Conservation (phyloP, 2,888 invertebrate species). For the Danaus chrysippus region DNA sequence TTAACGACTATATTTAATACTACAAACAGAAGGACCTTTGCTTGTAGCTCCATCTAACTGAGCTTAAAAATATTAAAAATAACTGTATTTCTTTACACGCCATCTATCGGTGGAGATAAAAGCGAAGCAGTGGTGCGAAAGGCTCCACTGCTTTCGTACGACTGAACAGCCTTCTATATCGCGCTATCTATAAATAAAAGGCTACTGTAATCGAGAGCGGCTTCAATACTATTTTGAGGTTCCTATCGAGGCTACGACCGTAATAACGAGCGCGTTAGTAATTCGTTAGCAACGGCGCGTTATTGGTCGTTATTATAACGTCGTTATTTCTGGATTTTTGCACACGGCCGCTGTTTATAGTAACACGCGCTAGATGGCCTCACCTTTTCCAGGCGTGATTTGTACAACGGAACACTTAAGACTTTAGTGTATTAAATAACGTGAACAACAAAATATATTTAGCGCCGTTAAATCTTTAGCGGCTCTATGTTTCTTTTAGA, state of each 20-base stretch:
- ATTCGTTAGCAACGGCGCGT: slow-evolving; percentile 48
- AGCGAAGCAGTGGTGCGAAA: slow-evolving; percentile 45
- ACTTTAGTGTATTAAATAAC: background rate
- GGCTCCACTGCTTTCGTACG: slow-evolving; percentile 55
- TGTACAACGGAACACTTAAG: background rate
- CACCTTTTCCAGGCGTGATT: slow-evolving; percentile 27
- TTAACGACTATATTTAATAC: slow-evolving; percentile 28
- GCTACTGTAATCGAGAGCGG: slow-evolving; percentile 46
- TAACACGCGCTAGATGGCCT: slow-evolving; percentile 51
- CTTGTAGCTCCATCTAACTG: slow-evolving; percentile 57
- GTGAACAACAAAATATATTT: too few species aligned
- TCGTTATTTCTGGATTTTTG: slow-evolving; percentile 48
- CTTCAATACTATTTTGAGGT: slow-evolving; percentile 49
- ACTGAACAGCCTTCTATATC: slow-evolving; percentile 57
- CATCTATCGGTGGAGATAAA: slow-evolving; percentile 45
- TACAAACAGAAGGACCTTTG: slow-evolving; percentile 27
- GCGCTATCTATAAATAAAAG: slow-evolving; percentile 45
- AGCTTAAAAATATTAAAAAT: slow-evolving; percentile 39
- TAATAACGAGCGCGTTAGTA: slow-evolving; percentile 41
- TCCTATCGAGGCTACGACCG: slow-evolving; percentile 38
- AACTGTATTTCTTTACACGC: slow-evolving; percentile 42
- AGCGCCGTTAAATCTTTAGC: too few species aligned
- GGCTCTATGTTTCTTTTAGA: too few species aligned
- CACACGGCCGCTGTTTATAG: slow-evolving; percentile 38
- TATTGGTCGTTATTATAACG: slow-evolving; percentile 58